Conservation (phyloP, 2,888 invertebrate species). For the Phengaris arion region DNA sequence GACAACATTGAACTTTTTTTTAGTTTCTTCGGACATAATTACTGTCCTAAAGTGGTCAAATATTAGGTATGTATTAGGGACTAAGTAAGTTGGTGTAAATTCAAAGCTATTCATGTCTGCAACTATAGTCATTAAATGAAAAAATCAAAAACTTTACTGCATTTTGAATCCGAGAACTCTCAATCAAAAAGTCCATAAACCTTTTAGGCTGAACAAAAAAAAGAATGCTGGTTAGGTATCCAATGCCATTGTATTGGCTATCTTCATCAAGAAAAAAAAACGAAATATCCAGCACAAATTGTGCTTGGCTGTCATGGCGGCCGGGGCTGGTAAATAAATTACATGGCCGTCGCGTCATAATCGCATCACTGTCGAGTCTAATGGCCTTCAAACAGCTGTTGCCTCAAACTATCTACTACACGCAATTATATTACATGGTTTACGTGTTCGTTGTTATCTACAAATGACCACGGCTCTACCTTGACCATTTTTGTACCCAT, state of each 20-base stretch:
- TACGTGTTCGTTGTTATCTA: background rate
- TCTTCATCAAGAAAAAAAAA: background rate
- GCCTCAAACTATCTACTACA: conserved; percentile 6
- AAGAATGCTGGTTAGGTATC: background rate
- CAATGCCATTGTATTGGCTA: background rate
- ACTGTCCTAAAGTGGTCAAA: no score
- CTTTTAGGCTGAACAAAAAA: no score
- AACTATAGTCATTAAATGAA: no score
- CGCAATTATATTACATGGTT: background rate
- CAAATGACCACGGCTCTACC: background rate
- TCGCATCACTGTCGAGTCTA: conserved; percentile 25
- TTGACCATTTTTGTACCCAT: no score
- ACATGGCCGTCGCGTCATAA: background rate
- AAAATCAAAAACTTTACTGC: no score
- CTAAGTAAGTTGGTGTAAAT: no score
- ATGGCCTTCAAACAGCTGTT: conserved; percentile 24
- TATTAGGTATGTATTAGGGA: no score
- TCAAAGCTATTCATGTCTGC: no score
- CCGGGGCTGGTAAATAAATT: conserved; percentile 12
- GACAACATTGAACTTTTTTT: no score
- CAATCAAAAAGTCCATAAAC: no score
- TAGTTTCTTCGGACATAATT: no score
- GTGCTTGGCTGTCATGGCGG: conserved; percentile 10
- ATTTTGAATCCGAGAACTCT: no score
- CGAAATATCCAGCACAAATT: background rate